Base-by-base conservation (phyloP, 1,140 invertebrate species). In the Scaptomyza hsui region DNA sequence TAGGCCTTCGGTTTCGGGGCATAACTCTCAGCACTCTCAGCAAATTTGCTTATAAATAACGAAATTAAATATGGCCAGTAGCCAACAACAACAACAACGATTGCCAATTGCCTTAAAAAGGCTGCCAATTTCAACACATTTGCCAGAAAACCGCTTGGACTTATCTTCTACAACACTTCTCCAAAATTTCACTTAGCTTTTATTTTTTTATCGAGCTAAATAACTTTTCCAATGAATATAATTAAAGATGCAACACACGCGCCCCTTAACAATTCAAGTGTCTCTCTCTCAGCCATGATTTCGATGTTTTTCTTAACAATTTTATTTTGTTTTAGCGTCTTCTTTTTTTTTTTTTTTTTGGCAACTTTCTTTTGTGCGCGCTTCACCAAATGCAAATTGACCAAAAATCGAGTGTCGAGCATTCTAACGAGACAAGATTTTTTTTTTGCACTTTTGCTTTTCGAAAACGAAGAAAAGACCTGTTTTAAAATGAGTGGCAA, bases 41-140 rank as follows among this genome's bases (percentile, higher is more conserved):
- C 70, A 85, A 86, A 85, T 85, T 85, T 85, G 81, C 81, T 86
- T 85, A 85, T 85, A 85, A 88, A 86, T 86, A 85, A 86, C 81
- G 77, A 85, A 85, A 85, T 85, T 85, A 85, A 85, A 85, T 86
- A 75, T 86, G 81, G 81, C 81, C 77, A 86, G 72, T 79, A 85
- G 81, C 81, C 32, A 10, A 35, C 26, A 41, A 37, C 39, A 59
- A 42, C 44, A 44, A 10, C 39, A 12, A 16, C 55, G 9, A 13
- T 62, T 49, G 45, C 52, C 45, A 63, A 63, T 60, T 60, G 70
- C 74, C 71, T 65, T 61, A 55, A 75, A 74, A 77, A 71, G 65
- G 67, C 72, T 75, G 72, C 65, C 75, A 75, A 77, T 75, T 83
- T 83, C 64, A 88, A 64, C 77, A 78, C 77, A 86, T 81, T 75